phyloP scores from a whole-genome alignment of 1,140 invertebrate species.

The Babylonia areolata region DNA sequence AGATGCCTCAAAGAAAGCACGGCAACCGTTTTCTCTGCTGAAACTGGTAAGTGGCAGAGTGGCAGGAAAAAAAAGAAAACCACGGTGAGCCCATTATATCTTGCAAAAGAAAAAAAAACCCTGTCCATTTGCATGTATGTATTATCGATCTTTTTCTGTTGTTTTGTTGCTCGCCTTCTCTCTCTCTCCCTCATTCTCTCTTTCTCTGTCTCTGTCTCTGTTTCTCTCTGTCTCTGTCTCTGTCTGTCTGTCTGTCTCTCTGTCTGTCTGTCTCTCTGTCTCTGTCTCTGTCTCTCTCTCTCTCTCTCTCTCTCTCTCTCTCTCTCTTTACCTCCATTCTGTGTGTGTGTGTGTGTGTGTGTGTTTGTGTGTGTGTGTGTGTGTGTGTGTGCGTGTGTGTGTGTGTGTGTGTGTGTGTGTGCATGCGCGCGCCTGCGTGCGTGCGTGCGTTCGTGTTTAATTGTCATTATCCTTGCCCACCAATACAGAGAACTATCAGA shows the following conservation, averaged over 20 bases:
- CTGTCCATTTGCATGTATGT: no score
- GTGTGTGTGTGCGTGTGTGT: not conserved
- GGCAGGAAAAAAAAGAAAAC: no score
- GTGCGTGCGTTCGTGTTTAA: not conserved
- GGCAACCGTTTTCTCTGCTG: conserved; percentile 79
- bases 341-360: not conserved
- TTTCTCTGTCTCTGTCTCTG: no score
- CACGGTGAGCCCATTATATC: no score
- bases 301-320: not conserved
- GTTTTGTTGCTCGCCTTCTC: no score
- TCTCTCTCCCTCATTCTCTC: no score
- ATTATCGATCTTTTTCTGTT: no score
- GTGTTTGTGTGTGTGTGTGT: not conserved
- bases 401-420: not conserved
- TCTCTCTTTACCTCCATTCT: not conserved
- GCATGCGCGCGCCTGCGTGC: not conserved
- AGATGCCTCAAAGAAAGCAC: conserved; percentile 75
- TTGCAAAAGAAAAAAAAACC: no score
- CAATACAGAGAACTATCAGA: no score
- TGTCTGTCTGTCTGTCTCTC: no score
- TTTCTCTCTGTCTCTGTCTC: no score
- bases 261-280: not conserved
- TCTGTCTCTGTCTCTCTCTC: not conserved
- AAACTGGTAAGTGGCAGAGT: conserved; percentile 73
- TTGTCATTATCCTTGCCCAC: not conserved